Evolutionary conservation across 2,113 vertebrate species (phyloP), one percentile per base, ranked within the genome.

Genomic region (Halichoeres trimaculatus): DNA sequence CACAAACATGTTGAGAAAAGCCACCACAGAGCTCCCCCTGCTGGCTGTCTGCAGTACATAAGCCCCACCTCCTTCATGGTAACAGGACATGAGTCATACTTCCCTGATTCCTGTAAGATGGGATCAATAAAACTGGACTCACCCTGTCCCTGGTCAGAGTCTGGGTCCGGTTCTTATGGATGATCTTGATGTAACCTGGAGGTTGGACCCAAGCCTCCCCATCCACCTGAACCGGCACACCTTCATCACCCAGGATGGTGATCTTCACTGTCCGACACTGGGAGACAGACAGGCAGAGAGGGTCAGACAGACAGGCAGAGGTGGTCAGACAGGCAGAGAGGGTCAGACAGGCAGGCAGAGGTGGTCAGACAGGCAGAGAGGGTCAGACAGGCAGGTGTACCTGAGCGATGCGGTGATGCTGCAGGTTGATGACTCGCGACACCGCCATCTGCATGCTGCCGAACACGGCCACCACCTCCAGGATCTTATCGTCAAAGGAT

Each of bases 371-470:
- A 34, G 38, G 4, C 7, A 22, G 51, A 24, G 9, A 4, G 30
- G 30, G 30, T 6, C 30, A 52, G 52, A 11, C 10, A 8, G 26
- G 14, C 7, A 0, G 35, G 16, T 2, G 20, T 38, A 99, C 97
- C 96, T 99, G 98, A 20, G 98, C 97, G 14, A 99, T 98, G 34
- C 97, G 95, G 70, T 99, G 98, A 80, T 99, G 97, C 79, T 99
- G 98, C 35, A 99, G 93, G 76, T 96, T 98, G 78, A 99, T 99
- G 57, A 99, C 98, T 8, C 98, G 91, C 1, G 97, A 99, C 45
- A 99, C 96, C 0, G 97, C 98, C 97, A 99, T 99, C 93, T 99
- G 98, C 96, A 99, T 99, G 86, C 97, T 98, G 64, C 98, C 97
- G 9, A 99, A 99, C 74, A 99, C 98, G 0, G 98, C 98, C 0